A percentile compares a stretch with the other conserved stretches of the same genome.
phyloP scores from a whole-genome alignment of 2,113 vertebrate species.

The Eolophus roseicapilla region DNA sequence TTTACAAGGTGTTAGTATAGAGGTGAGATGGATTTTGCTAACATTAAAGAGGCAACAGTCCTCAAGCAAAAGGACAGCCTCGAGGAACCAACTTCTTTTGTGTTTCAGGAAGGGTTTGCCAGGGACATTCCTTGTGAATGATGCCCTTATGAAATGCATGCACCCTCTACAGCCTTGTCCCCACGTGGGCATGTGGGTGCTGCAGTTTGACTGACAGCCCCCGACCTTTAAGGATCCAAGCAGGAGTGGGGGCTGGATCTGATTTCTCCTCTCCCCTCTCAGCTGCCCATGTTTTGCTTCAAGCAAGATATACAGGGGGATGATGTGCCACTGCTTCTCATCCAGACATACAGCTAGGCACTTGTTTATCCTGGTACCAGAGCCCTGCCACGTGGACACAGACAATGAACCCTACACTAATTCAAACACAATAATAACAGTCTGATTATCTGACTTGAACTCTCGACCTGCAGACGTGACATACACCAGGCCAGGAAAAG shows the following conservation, averaged over 20 bases:
- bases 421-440: neutral
- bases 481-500: neutral
- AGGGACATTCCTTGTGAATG: neutral
- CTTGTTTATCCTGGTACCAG: neutral
- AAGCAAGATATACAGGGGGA: neutral
- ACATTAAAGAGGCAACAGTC: neutral
- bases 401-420: neutral
- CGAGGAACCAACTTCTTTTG: rapidly evolving
- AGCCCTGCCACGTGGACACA: neutral
- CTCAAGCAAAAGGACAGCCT: neutral
- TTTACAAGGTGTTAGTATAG: neutral
- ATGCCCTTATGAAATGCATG: neutral
- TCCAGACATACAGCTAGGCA: neutral
- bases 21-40: neutral
- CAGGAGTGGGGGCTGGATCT: neutral
- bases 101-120: neutral
- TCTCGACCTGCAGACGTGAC: neutral
- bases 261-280: neutral
- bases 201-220: neutral
- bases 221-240: neutral
- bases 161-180: neutral
- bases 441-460: neutral
- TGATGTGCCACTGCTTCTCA: neutral
- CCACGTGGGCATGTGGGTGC: rapidly evolving
- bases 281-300: neutral